Percentiles rank a stretch among this genome's conserved stretches.
phyloP scores from a whole-genome alignment of 2,113 vertebrate species.

The Labeo rohita region DNA sequence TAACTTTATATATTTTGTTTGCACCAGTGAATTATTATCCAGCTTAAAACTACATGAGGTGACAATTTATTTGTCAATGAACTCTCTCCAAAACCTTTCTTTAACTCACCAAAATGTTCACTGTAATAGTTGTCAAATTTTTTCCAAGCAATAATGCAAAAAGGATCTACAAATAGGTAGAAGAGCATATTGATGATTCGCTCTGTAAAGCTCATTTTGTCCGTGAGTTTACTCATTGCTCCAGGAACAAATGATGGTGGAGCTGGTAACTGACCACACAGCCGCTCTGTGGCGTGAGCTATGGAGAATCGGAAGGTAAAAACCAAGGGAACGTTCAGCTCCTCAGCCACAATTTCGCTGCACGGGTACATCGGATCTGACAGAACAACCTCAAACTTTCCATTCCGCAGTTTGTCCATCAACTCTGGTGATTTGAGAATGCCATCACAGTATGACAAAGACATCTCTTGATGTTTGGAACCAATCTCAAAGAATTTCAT shows the following conservation, averaged over 20 bases:
- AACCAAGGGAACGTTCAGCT: slow-evolving; percentile 70
- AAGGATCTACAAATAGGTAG: slow-evolving; percentile 63
- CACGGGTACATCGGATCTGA: slow-evolving; percentile 65
- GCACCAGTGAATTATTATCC: too few species aligned
- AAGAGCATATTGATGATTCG: slow-evolving; percentile 69
- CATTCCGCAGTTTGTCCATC: slow-evolving; percentile 67
- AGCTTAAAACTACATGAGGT: too few species aligned
- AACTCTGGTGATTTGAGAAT: slow-evolving; percentile 66
- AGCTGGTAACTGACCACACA: slow-evolving; percentile 69
- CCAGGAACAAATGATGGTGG: slow-evolving; percentile 75
- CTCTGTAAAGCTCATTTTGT: slow-evolving; percentile 76
- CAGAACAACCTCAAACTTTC: slow-evolving; percentile 70
- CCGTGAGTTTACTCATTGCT: slow-evolving; percentile 69
- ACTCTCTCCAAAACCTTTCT: background rate
- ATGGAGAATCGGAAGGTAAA: slow-evolving; percentile 68
- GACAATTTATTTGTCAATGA: too few species aligned
- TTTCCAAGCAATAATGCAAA: slow-evolving; percentile 40
- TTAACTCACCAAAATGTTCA: slow-evolving; percentile 69
- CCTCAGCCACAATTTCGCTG: slow-evolving; percentile 71
- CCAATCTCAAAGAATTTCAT: slow-evolving; percentile 46
- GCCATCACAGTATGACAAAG: slow-evolving; percentile 60
- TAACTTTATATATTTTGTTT: too few species aligned
- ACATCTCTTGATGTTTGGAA: background rate
- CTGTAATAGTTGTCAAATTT: slow-evolving; percentile 70
- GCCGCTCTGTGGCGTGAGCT: slow-evolving; percentile 64